Evolutionary conservation across 23 tunicate genomes (phyloP), one percentile per base, ranked within the genome.

Genomic region (Phallusia fumigata): DNA sequence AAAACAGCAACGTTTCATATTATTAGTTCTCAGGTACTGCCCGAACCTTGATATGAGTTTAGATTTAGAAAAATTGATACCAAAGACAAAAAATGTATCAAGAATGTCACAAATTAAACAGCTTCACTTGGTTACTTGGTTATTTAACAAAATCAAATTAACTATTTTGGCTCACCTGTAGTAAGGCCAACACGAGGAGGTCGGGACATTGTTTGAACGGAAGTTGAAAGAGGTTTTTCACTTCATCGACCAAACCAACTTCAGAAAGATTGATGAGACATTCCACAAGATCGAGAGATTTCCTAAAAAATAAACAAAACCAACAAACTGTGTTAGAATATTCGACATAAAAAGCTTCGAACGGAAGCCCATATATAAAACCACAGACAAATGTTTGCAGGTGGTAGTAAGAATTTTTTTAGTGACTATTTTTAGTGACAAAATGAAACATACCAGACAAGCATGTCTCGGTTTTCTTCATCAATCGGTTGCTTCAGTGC

Each of bases 401-500:
- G n/a, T n/a, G n/a, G n/a, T n/a, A n/a, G n/a, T n/a, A n/a, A n/a
- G n/a, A n/a, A n/a, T n/a, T n/a, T n/a, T n/a, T n/a, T n/a, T n/a
- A n/a, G n/a, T n/a, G 47, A 40, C 47, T 3, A 40, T 40, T 40
- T 40, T 40, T 3, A 3, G 47, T 40, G 10, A 10, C 10, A 40
- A 40, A 40, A 40, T 28, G 3, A 8, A 75, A 36, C 83, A 2
- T 65, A 81, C 85, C 85, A 81, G 3, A 30, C 24, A 21, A 81
- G 28, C 19, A 81, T 11, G 19, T 81, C 77, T 36, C 53, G 65
- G 40, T 84, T 80, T 30, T 81, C 95, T 24, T 89, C 98, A 80
- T 94, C 98, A 72, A 89, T 53, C 22, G 95, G 98, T 80, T 89
- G 94, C 36, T 94, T 94, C 35, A 94, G 83, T 0, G 76, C 76